Evolutionary conservation across 37 sponge, comb jelly and placozoan species (phyloP).

Genomic region (Halichondria panicea): DNA sequence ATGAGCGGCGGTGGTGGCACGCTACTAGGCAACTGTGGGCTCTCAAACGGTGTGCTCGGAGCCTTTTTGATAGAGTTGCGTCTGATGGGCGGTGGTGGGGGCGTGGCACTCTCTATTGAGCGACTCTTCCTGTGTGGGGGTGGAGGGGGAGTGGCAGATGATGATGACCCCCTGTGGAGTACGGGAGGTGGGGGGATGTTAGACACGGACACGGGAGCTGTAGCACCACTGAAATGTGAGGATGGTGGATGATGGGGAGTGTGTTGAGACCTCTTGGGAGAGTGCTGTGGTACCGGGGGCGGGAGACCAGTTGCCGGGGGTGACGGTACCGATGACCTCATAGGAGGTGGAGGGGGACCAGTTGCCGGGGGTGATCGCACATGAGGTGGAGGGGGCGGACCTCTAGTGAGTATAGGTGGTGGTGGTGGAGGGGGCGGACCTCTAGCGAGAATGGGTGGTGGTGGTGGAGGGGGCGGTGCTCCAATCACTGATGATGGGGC

Average conservation of each 20-base stretch:
- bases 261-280: constrained; percentile 1
- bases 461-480: background rate
- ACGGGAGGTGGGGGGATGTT: constrained; percentile 4
- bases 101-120: background rate
- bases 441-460: background rate
- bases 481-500: background rate
- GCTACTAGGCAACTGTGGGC: background rate
- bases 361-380: constrained; percentile 10
- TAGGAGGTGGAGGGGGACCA: constrained; percentile 10
- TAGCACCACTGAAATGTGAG: background rate
- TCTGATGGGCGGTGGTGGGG: constrained; percentile 25
- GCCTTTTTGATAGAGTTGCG: no score
- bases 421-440: constrained; percentile 28
- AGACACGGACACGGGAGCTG: background rate
- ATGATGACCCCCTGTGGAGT: background rate
- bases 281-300: constrained; percentile 8
- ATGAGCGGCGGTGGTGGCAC: constrained; percentile 4
- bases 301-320: background rate
- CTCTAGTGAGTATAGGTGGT: background rate
- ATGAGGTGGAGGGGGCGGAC: constrained; percentile 43
- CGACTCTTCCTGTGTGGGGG: constrained; percentile 8
- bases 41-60: background rate
- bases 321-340: background rate
- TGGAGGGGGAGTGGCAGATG: constrained; percentile 18
- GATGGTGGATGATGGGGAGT: background rate